Evolutionary conservation across 2,113 vertebrate genomes (phyloP).

Genomic region (Zosterops lateralis): DNA sequence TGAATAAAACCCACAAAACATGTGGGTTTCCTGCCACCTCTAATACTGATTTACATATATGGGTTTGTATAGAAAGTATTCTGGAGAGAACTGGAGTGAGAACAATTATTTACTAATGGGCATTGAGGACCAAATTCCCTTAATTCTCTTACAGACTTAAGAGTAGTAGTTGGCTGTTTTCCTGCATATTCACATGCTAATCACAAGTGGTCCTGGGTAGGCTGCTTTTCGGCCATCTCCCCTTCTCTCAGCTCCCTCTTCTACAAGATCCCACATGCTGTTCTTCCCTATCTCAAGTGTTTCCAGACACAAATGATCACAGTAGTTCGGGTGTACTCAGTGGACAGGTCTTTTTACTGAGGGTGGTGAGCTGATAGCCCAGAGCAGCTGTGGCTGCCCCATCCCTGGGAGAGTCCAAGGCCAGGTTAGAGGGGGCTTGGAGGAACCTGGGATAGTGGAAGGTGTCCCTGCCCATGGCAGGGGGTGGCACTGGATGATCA

Average conservation of each 20-base stretch:
- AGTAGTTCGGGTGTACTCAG: neutral
- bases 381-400: neutral
- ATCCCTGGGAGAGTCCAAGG: neutral
- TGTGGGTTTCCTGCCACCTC: fast-evolving
- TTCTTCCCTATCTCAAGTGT: neutral
- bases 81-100: neutral
- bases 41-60: neutral
- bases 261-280: neutral
- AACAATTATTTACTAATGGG: neutral
- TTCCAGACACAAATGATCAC: neutral
- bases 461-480: neutral
- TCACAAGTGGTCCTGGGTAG: neutral
- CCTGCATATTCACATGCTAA: neutral
- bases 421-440: neutral
- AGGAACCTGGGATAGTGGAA: neutral
- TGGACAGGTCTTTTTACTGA: neutral
- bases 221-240: neutral
- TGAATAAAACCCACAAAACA: neutral
- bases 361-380: neutral
- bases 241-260: neutral
- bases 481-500: neutral
- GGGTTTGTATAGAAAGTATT: neutral
- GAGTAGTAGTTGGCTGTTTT: neutral
- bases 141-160: neutral
- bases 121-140: neutral